phyloP scores from a whole-genome alignment of 2,888 invertebrate species.

The Andrena marginata region DNA sequence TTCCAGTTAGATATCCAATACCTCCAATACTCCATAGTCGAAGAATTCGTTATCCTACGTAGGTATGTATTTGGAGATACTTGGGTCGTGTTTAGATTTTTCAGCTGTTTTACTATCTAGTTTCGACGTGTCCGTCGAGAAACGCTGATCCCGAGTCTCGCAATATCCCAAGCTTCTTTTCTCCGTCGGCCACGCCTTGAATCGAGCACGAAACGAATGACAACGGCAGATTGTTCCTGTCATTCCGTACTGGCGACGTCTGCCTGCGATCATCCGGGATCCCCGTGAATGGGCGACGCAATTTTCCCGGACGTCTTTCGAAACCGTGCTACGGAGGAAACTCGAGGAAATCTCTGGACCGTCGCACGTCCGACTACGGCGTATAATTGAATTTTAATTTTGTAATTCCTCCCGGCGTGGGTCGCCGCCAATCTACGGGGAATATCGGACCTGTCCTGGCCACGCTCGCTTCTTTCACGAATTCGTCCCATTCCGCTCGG shows the following conservation, averaged over 20 bases:
- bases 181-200: conserved; percentile 53
- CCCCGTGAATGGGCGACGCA: conserved; percentile 72
- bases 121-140: not conserved
- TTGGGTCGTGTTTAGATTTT: not conserved
- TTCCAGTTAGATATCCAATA: too few relatives aligned
- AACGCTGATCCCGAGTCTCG: conserved; percentile 25
- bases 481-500: conserved; percentile 37
- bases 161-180: conserved; percentile 29
- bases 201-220: conserved; percentile 73
- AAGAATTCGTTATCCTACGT: not conserved
- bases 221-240: conserved; percentile 78
- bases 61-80: not conserved
- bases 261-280: conserved; percentile 71
- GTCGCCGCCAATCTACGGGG: conserved; percentile 64
- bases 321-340: conserved; percentile 63
- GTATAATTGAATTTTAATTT: conserved; percentile 80
- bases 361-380: conserved; percentile 61
- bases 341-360: conserved; percentile 66
- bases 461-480: conserved; percentile 50
- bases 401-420: conserved; percentile 72
- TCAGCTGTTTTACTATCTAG: not conserved
- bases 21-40: too few relatives aligned
- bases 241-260: conserved; percentile 68
- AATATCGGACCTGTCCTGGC: conserved; percentile 68
- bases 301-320: conserved; percentile 74